A percentile compares a stretch with the other conserved stretches of the same genome.
Conservation (phyloP, 2,113 vertebrate genomes). For the Pyxicephalus adspersus region DNA sequence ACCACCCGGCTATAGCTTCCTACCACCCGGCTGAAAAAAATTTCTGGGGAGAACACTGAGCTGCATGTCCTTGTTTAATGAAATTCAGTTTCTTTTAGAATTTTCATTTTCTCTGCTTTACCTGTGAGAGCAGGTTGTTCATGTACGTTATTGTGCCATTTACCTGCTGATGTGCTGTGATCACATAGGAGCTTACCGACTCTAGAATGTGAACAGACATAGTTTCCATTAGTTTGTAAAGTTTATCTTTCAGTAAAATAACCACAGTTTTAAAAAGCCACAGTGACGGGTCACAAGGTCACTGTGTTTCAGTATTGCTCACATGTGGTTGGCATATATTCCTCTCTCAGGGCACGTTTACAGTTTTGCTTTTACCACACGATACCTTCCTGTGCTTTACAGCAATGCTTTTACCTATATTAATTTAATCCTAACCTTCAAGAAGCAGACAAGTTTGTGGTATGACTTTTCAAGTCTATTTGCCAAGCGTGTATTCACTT, state of each 20-base stretch:
- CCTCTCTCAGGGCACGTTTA: slow-evolving; percentile 33
- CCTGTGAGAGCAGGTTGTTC: too few species aligned
- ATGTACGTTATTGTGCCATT: background rate
- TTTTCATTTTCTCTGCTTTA: too few species aligned
- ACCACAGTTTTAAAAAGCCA: slow-evolving; percentile 34
- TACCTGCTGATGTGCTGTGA: background rate
- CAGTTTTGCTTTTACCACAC: slow-evolving; percentile 27
- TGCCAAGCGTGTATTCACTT: too few species aligned
- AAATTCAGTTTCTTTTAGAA: too few species aligned
- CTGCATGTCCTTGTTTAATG: too few species aligned
- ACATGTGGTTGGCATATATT: slow-evolving; percentile 53
- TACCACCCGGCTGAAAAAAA: too few species aligned
- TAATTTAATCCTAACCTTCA: background rate
- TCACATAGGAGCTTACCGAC: background rate
- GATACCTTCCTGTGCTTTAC: slow-evolving; percentile 26
- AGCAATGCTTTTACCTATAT: slow-evolving; percentile 2
- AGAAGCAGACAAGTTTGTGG: too few species aligned
- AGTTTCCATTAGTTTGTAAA: slow-evolving; percentile 45
- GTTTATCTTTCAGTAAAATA: slow-evolving; percentile 27
- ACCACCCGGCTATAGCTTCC: too few species aligned
- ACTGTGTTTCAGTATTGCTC: slow-evolving; percentile 42
- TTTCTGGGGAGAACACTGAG: too few species aligned
- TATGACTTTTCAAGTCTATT: too few species aligned
- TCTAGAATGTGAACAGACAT: slow-evolving; percentile 24
- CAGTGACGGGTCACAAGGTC: slow-evolving; percentile 46